Percentiles rank a stretch among this genome's conserved stretches.
phyloP scores from a whole-genome alignment of 2,797 vertebrate genomes.

The Anguilla anguilla region DNA sequence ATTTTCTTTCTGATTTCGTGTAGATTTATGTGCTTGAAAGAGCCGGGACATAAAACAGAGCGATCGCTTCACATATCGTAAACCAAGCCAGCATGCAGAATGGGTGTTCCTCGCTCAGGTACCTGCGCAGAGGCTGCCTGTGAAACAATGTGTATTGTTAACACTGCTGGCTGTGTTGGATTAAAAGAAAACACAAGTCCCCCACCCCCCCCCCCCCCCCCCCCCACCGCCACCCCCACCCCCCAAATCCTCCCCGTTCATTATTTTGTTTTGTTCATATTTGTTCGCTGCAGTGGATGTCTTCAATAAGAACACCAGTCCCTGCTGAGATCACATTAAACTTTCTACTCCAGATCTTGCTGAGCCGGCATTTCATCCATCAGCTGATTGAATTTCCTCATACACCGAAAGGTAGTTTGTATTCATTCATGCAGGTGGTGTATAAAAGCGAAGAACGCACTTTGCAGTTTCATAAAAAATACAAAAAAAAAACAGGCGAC shows the following conservation, averaged over 20 bases:
- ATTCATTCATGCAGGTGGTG: slow-evolving; percentile 5
- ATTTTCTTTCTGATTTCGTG: background rate
- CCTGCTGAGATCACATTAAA: background rate
- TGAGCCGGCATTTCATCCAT: background rate
- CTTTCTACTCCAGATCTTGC: background rate
- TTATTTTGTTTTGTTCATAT: slow-evolving; percentile 11
- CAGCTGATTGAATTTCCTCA: slow-evolving; percentile 11
- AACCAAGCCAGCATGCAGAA: background rate
- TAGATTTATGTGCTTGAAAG: background rate
- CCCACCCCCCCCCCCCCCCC: background rate
- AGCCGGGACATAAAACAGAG: background rate
- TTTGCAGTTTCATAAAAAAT: background rate
- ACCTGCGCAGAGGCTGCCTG: background rate
- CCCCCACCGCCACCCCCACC: no score
- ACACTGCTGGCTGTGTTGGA: background rate
- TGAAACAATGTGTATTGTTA: background rate
- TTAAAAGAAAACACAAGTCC: background rate
- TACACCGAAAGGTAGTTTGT: background rate
- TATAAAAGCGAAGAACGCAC: background rate
- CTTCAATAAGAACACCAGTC: background rate
- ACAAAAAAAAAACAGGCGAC: background rate
- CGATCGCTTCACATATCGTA: background rate
- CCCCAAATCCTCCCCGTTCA: background rate
- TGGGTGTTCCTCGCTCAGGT: background rate
- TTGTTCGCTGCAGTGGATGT: background rate